Evolutionary conservation across 2,797 vertebrate genomes (phyloP).

Genomic region (Gymnocypris eckloni): DNA sequence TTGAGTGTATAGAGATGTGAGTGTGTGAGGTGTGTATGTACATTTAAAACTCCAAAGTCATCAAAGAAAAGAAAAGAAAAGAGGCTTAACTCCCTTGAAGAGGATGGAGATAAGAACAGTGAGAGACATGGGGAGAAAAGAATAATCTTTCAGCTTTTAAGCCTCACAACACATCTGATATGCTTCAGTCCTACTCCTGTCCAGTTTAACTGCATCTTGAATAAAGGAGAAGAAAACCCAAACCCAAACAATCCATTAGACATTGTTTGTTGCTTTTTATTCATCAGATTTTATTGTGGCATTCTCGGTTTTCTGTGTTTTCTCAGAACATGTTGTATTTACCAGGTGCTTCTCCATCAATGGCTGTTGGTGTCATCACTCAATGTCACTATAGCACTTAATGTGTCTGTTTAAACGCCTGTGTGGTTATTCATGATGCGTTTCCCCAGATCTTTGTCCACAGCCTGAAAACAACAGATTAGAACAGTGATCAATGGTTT

Average conservation of each 20-base stretch:
- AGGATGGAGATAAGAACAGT: constrained; percentile 13
- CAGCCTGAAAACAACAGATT: constrained; percentile 22
- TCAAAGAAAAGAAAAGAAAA: constrained; percentile 73
- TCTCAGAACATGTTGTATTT: constrained; percentile 31
- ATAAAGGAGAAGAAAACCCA: background rate
- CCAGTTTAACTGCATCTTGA: constrained; percentile 33
- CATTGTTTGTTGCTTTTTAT: background rate
- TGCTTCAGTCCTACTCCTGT: constrained; percentile 18
- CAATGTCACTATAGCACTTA: constrained; percentile 13
- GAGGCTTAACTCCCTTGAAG: constrained; percentile 67
- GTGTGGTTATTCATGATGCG: constrained; percentile 32
- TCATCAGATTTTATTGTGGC: background rate
- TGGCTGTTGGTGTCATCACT: background rate
- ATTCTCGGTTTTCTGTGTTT: constrained; percentile 7
- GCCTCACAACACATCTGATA: constrained; percentile 45
- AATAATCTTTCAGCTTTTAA: constrained; percentile 45
- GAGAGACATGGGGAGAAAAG: constrained; percentile 40
- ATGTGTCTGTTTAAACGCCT: constrained; percentile 21
- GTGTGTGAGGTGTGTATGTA: constrained; percentile 49
- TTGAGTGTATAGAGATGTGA: constrained; percentile 3
- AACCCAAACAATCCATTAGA: background rate
- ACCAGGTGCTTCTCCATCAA: background rate
- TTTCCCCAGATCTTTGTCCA: constrained; percentile 20
- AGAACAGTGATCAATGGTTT: constrained; percentile 35
- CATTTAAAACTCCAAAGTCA: constrained; percentile 69